These are phyloP conservation scores for Hexactinellida sp. DNA, from an alignment of 37 sponge, comb jelly and placozoan genomes.

Conservation along the genomic window DNA sequence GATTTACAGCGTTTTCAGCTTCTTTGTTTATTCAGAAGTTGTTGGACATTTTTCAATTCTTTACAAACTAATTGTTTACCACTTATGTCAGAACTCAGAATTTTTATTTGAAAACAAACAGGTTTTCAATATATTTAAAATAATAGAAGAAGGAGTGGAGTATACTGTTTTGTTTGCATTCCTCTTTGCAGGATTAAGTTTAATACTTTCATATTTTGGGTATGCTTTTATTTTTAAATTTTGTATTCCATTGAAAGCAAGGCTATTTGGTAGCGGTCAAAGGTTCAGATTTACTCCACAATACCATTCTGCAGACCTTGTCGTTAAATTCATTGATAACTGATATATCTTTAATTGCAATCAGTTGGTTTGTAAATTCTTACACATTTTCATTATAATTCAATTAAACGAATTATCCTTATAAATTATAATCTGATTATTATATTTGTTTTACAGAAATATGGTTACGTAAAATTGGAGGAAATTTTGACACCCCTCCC, in stretches of 20 bases:
- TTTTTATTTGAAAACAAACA: neutral
- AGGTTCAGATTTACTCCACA: no score
- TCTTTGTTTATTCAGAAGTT: neutral
- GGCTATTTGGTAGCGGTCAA: neutral
- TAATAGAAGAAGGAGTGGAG: neutral
- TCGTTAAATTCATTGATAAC: no score
- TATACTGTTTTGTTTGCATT: neutral
- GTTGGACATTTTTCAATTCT: constrained; percentile 4
- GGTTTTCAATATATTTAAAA: neutral
- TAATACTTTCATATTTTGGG: neutral
- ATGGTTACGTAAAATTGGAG: no score
- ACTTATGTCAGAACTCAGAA: neutral
- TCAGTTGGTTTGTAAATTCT: no score
- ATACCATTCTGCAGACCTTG: no score
- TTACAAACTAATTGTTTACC: neutral
- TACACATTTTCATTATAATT: no score
- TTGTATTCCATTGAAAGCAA: neutral
- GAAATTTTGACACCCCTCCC: no score
- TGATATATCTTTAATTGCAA: no score
- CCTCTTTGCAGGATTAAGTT: neutral
- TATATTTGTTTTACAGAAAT: no score
- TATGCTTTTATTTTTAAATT: neutral
- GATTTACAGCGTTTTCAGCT: neutral
- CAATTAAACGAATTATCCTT: no score
- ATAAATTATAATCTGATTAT: no score